Evolutionary conservation across 2,888 invertebrate species (phyloP).

Genomic region (Sericinus montela): DNA sequence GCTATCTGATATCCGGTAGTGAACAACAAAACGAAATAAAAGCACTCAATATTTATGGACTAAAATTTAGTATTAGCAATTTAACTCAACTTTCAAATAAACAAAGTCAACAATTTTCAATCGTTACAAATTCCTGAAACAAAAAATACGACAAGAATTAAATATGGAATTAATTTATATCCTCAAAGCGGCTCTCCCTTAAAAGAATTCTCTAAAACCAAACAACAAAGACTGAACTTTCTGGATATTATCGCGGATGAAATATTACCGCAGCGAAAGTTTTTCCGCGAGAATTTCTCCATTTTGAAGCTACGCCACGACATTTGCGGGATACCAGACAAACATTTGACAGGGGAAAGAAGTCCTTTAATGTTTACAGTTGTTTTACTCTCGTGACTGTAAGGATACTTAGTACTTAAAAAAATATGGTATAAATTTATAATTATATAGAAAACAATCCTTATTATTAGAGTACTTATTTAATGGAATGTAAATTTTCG

Average conservation of each 20-base stretch:
- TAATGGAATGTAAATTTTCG: no score
- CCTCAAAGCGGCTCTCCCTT: conserved; percentile 31
- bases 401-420: conserved; percentile 8
- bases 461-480: no score
- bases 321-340: conserved; percentile 65
- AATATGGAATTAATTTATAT: conserved; percentile 46
- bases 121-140: conserved; percentile 8
- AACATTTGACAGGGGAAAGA: conserved; percentile 53
- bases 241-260: conserved; percentile 47
- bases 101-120: neutral
- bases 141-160: conserved; percentile 33
- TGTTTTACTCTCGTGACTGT: neutral
- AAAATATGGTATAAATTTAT: neutral
- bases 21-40: no score
- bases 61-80: no score
- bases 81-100: neutral
- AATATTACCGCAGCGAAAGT: conserved; percentile 61
- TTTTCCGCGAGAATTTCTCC: conserved; percentile 48
- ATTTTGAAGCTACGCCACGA: conserved; percentile 47
- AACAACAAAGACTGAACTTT: conserved; percentile 55
- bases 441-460: neutral
- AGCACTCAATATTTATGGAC: no score
- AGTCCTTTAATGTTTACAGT: conserved; percentile 42
- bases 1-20: no score
- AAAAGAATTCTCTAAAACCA: conserved; percentile 52